Conservation (phyloP, 2,888 invertebrate genomes). For the Leptarthrus brevirostris region DNA sequence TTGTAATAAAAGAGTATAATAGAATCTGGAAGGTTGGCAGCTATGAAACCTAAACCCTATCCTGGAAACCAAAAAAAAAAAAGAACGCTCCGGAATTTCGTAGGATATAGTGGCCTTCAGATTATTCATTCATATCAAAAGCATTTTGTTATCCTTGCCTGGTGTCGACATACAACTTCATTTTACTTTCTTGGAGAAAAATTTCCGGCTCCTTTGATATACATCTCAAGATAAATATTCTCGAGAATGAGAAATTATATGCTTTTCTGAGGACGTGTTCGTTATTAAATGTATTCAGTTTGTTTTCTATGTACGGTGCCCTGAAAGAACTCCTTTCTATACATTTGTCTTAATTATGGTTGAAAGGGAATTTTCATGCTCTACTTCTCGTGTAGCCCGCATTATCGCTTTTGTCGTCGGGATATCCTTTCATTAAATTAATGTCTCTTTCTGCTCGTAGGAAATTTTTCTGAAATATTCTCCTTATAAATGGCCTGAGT, state of each 20-base stretch:
- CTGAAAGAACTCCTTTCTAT: conserved; percentile 10
- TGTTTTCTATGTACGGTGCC: conserved; percentile 16
- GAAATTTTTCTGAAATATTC: conserved; percentile 38
- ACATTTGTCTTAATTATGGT: conserved; percentile 44
- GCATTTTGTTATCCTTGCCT: neutral
- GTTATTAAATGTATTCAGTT: conserved; percentile 41
- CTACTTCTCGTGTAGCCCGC: conserved; percentile 21
- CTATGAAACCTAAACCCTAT: too few species aligned
- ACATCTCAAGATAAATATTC: conserved; percentile 41
- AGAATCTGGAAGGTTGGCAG: too few species aligned
- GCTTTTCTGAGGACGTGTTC: conserved; percentile 35
- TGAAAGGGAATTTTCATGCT: conserved; percentile 43
- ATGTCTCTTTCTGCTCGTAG: conserved; percentile 14
- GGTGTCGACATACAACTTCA: neutral
- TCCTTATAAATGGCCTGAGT: conserved; percentile 24
- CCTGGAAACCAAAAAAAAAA: neutral
- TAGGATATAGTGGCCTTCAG: neutral
- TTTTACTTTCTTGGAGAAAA: conserved; percentile 8
- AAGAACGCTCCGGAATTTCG: neutral
- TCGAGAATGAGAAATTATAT: conserved; percentile 36
- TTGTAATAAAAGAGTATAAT: too few species aligned
- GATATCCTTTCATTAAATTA: conserved; percentile 44
- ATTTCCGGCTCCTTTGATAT: conserved; percentile 28
- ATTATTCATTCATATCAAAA: conserved; percentile 1
- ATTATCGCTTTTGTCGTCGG: conserved; percentile 30